These are phyloP conservation scores for Schlechtendalia chinensis DNA, from an alignment of 1,140 invertebrate genomes.

Conservation along the genomic window DNA sequence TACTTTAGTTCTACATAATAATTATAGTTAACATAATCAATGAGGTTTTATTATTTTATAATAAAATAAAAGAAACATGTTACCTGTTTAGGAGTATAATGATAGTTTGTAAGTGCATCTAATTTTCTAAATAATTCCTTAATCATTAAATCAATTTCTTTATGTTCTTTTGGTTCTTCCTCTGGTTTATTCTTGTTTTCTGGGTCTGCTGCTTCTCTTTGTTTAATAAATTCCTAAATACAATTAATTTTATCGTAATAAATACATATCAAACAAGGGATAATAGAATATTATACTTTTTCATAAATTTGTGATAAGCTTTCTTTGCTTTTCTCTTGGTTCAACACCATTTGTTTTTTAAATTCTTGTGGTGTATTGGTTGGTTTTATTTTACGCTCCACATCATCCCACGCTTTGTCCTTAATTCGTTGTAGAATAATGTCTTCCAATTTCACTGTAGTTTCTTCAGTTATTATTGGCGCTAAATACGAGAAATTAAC, in stretches of 20 bases:
- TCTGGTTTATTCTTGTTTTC: constrained; percentile 61
- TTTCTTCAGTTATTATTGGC: constrained; percentile 88
- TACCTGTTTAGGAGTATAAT: constrained; percentile 87
- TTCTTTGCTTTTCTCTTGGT: constrained; percentile 93
- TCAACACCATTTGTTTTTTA: constrained; percentile 84
- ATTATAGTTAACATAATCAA: no score
- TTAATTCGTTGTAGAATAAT: constrained; percentile 89
- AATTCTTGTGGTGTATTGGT: constrained; percentile 80
- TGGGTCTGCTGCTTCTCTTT: constrained; percentile 68
- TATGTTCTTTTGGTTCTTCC: constrained; percentile 71
- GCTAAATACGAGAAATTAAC: constrained; percentile 57
- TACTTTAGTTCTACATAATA: no score
- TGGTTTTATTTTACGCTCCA: constrained; percentile 84
- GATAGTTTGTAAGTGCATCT: constrained; percentile 89
- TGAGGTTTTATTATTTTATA: no score
- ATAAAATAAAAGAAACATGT: constrained; percentile 47
- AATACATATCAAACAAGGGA: not conserved
- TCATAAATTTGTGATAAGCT: constrained; percentile 96
- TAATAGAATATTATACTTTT: constrained; percentile 57
- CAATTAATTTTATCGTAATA: not conserved
- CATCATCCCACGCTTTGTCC: constrained; percentile 94
- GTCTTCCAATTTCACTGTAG: constrained; percentile 82
- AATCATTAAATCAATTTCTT: constrained; percentile 75
- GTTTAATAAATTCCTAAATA: constrained; percentile 75
- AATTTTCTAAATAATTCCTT: constrained; percentile 79